Base-by-base conservation (phyloP, 1,140 invertebrate species). In the Drosophila tsacasi region DNA sequence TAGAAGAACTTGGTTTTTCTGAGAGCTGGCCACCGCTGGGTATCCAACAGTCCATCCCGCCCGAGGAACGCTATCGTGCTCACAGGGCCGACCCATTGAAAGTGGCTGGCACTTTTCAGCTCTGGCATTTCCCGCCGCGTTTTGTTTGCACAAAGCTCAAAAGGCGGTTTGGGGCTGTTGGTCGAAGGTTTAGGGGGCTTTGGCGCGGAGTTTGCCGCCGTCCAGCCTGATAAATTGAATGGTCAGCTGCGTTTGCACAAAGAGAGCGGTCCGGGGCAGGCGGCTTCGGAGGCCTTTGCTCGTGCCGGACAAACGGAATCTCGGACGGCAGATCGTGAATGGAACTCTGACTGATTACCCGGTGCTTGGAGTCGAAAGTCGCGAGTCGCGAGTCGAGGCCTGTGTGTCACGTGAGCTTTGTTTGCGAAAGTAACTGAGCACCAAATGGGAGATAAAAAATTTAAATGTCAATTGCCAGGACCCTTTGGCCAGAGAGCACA, bases 171-270 rank as follows among this genome's bases (percentile, higher is more conserved):
- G 54, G 76, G 35, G 35, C 39, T n/a, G 30, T 23, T 25, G 49
- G 12, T 25, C 17, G 57, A 37, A 25, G 40, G 32, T 37, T 46
- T 35, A 44, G 21, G 54, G 63, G 59, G 12, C 39, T 71, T 37
- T 21, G 52, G 21, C 46, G 21, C 42, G 30, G 37, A 40, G 32
- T 17, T 30, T 27, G 42, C 52, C 66, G 52, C 59, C 71, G 78
- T 67, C 78, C 78, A 89, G 85, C 82, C 82, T 90, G 85, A 91
- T 90, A 89, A 90, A 90, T 90, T 82, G 79, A 90, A 90, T 84
- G 85, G 85, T 80, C 82, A 90, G 75, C 60, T 84, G 82, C 75
- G 85, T 82, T 82, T 69, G 67, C 79, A 89, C 81, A 90, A 89
- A 89, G 65, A 74, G 81, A 90, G 62, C 73, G 78, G 57, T 50